A percentile compares a stretch with the other conserved stretches of the same genome.
These are phyloP conservation scores for Trichechus manatus DNA, from an alignment of 2,113 vertebrate genomes.

Conservation along the genomic window DNA sequence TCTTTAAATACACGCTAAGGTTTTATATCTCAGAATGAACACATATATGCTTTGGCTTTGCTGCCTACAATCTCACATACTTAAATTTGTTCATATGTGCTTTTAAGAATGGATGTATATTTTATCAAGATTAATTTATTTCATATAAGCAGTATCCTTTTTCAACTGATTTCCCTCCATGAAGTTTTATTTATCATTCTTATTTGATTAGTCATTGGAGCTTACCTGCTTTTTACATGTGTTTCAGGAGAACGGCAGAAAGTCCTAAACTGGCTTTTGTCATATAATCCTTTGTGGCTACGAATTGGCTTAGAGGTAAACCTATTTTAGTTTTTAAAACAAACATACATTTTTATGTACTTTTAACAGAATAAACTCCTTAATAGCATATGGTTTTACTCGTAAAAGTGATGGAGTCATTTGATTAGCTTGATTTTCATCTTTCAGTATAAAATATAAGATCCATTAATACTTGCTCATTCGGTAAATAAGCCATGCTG, in stretches of 20 bases:
- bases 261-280: constrained; percentile 95
- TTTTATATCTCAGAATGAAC: not conserved
- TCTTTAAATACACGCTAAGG: not conserved
- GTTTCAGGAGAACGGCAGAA: constrained; percentile 95
- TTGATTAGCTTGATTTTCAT: not conserved
- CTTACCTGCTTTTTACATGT: not conserved
- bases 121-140: not conserved
- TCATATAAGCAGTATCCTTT: not conserved
- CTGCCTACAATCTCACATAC: not conserved
- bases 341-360: not conserved
- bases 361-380: not conserved
- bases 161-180: not conserved
- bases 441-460: not conserved
- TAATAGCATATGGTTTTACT: constrained; percentile 2
- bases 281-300: constrained; percentile 97
- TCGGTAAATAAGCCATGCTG: not conserved
- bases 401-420: not conserved
- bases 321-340: not conserved
- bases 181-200: not conserved
- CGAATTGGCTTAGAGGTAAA: constrained; percentile 97
- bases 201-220: not conserved
- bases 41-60: not conserved
- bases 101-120: not conserved
- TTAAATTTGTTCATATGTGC: not conserved
- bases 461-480: not conserved